Conservation (phyloP, 2,113 vertebrate genomes). For the Pseudopipra pipra region DNA sequence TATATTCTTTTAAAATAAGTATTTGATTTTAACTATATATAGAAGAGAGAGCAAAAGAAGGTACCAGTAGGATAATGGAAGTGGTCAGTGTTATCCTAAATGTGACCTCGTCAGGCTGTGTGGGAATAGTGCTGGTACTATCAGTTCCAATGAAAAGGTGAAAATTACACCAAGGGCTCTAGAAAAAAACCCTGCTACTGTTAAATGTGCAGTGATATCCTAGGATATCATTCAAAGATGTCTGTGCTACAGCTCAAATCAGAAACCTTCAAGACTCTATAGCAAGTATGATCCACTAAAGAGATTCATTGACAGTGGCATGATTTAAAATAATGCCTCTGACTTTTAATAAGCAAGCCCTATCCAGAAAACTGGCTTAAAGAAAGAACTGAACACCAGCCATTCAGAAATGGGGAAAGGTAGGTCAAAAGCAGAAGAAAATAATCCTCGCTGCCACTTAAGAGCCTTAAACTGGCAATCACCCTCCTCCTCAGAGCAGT, state of each 20-base stretch:
- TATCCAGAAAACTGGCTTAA: not conserved
- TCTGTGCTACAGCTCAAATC: not conserved
- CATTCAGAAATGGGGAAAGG: not conserved
- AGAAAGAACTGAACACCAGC: not conserved
- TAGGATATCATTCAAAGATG: not conserved
- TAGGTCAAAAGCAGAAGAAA: conserved; percentile 36
- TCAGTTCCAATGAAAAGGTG: not conserved
- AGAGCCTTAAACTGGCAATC: not conserved
- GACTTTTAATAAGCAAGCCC: conserved; percentile 4
- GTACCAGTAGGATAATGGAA: not conserved
- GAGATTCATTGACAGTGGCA: not conserved
- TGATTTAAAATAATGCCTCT: not conserved
- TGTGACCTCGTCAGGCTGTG: not conserved
- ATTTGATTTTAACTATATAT: not conserved
- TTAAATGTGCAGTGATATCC: not conserved
- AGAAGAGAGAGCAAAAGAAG: not conserved
- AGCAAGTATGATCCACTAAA: not conserved
- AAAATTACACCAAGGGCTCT: not conserved
- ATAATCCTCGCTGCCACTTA: not conserved
- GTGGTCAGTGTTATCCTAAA: not conserved
- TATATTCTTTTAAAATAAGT: not conserved
- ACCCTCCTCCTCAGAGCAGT: not conserved
- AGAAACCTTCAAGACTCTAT: not conserved
- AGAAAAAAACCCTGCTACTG: not conserved
- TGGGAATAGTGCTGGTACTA: not conserved